These are phyloP conservation scores for Riptortus pedestris DNA, from an alignment of 1,140 invertebrate genomes.

Conservation along the genomic window DNA sequence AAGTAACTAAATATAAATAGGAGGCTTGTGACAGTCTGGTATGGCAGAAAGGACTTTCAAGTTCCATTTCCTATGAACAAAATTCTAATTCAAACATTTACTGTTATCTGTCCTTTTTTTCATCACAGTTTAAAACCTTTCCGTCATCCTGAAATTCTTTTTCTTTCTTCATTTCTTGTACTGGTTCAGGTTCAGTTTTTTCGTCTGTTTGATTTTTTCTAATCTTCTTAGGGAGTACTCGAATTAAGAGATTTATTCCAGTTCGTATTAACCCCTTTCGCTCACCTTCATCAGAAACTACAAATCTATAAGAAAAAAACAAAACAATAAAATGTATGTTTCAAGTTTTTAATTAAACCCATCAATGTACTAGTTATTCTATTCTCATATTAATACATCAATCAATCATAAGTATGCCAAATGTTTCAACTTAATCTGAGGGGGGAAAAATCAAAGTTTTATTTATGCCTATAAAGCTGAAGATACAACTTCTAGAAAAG, in stretches of 20 bases:
- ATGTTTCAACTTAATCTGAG: not conserved
- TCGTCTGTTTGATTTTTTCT: not conserved
- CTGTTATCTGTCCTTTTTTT: not conserved
- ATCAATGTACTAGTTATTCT: too few relatives aligned
- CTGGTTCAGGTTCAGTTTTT: not conserved
- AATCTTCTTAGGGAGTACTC: not conserved
- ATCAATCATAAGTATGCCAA: not conserved
- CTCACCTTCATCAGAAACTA: constrained; percentile 2
- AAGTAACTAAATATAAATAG: too few relatives aligned
- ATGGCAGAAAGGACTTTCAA: too few relatives aligned
- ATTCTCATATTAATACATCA: too few relatives aligned
- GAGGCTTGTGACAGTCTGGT: too few relatives aligned
- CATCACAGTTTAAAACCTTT: too few relatives aligned
- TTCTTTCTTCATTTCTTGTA: not conserved
- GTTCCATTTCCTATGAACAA: too few relatives aligned
- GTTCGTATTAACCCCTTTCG: constrained; percentile 8
- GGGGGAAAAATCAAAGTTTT: not conserved
- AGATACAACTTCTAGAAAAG: not conserved
- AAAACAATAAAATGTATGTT: not conserved
- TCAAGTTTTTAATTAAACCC: too few relatives aligned
- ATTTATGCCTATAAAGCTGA: not conserved
- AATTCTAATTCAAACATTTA: too few relatives aligned
- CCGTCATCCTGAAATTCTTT: not conserved
- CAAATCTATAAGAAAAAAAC: constrained; percentile 11
- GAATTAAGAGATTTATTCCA: not conserved